phyloP scores from a whole-genome alignment of 2,797 vertebrate genomes.

The Myiothlypis chrysogaster region DNA sequence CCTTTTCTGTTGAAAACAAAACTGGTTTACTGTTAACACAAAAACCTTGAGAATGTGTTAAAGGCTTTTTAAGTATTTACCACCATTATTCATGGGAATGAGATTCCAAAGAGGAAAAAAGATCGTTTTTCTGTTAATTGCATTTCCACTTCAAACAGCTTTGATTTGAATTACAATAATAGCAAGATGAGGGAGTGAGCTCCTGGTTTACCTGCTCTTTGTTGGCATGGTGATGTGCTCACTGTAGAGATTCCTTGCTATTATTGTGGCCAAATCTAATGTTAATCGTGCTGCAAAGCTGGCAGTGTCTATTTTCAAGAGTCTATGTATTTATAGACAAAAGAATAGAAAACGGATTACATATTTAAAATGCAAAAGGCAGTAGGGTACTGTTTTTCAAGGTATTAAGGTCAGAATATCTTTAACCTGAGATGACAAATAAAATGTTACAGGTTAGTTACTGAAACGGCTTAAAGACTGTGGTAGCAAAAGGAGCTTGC shows the following conservation, averaged over 20 bases:
- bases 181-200: background rate
- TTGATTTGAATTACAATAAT: background rate
- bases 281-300: background rate
- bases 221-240: slow-evolving; percentile 45
- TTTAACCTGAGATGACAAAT: background rate
- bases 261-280: background rate
- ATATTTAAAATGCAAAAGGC: background rate
- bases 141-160: background rate
- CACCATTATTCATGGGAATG: background rate
- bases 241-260: background rate
- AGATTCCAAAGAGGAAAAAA: background rate
- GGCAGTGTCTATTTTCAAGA: background rate
- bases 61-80: background rate
- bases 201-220: slow-evolving; percentile 4
- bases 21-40: background rate
- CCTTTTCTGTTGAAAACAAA: background rate
- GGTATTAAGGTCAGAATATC: background rate
- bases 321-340: background rate
- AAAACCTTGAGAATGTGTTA: background rate
- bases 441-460: background rate
- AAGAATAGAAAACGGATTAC: background rate
- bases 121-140: background rate
- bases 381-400: background rate
- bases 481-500: background rate
- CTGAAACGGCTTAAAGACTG: background rate